Evolutionary conservation across 2,797 vertebrate species (phyloP), one percentile per base, ranked within the genome.

Genomic region (Clarias fuscus): DNA sequence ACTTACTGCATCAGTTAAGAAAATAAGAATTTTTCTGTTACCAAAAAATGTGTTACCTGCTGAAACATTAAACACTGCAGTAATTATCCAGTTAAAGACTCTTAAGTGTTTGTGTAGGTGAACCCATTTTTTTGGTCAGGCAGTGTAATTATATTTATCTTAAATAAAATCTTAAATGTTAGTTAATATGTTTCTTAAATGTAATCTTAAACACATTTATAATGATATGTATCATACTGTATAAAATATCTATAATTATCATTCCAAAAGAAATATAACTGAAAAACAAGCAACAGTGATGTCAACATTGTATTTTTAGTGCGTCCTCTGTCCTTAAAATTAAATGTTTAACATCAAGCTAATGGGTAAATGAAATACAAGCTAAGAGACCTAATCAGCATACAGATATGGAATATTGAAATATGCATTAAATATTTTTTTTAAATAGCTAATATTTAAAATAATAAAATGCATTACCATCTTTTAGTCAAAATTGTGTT

Each of bases 401-500:
- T 40, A 40, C 68, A 40, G 8, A 40, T 40, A 11, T 14, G 40
- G 5, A 2, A n/a, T 48, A 48, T 72, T 24, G 2, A 2, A 48
- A 48, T 6, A 48, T 30, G 37, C 24, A 77, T 14, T 30, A 40
- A 40, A 18, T 1, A 33, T 33, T 33, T 33, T n/a, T n/a, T n/a
- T n/a, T n/a, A n/a, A n/a, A n/a, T n/a, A n/a, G n/a, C n/a, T n/a
- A 53, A 40, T 43, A 72, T 10, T 13, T 72, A 72, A 43, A 40
- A 11, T 13, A 76, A 62, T 15, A 62, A 37, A 30, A 75, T 75
- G 43, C 14, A 27, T 82, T 85, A 30, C 7, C 70, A 89, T 75
- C 88, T 94, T 93, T 94, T 94, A 90, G 90, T 88, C 86, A 93
- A 89, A 88, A 90, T 91, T 88, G n/a, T 70, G 33, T 91, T 90